Percentiles rank a stretch among this genome's conserved stretches.
These are phyloP conservation scores for Perdita meconis DNA, from an alignment of 2,888 invertebrate genomes.

Conservation along the genomic window DNA sequence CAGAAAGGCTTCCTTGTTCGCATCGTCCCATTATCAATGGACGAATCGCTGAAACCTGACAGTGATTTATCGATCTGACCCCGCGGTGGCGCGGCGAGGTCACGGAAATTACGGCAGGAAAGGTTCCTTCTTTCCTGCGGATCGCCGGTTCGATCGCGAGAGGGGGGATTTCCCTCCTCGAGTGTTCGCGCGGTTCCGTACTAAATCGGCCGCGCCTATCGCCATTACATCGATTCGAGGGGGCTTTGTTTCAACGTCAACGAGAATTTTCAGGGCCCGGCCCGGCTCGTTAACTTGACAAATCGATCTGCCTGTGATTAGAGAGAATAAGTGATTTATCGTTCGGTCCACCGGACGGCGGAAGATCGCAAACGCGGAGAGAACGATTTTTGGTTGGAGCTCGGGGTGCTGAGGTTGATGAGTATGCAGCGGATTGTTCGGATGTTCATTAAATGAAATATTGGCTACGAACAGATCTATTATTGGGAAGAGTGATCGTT, in stretches of 20 bases:
- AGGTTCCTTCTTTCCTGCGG: constrained; percentile 47
- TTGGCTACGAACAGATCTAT: too few species aligned
- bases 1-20: constrained; percentile 52
- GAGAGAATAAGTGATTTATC: constrained; percentile 46
- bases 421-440: background rate
- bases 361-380: background rate
- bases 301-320: constrained; percentile 39
- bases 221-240: constrained; percentile 45
- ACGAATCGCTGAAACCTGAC: constrained; percentile 64
- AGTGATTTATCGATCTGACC: constrained; percentile 69
- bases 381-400: background rate
- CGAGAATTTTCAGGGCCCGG: constrained; percentile 42
- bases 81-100: constrained; percentile 47
- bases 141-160: constrained; percentile 16
- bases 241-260: constrained; percentile 55
- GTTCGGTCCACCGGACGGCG: constrained; percentile 9
- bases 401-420: background rate
- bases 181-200: constrained; percentile 21
- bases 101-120: constrained; percentile 58
- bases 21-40: constrained; percentile 66
- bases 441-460: too few species aligned
- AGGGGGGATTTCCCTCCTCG: constrained; percentile 4
- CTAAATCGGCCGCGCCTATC: constrained; percentile 47
- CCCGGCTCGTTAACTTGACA: constrained; percentile 55
- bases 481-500: too few species aligned